Percentiles rank a stretch among this genome's conserved stretches.
phyloP scores from a whole-genome alignment of 2,113 vertebrate species.

The Anguilla rostrata region DNA sequence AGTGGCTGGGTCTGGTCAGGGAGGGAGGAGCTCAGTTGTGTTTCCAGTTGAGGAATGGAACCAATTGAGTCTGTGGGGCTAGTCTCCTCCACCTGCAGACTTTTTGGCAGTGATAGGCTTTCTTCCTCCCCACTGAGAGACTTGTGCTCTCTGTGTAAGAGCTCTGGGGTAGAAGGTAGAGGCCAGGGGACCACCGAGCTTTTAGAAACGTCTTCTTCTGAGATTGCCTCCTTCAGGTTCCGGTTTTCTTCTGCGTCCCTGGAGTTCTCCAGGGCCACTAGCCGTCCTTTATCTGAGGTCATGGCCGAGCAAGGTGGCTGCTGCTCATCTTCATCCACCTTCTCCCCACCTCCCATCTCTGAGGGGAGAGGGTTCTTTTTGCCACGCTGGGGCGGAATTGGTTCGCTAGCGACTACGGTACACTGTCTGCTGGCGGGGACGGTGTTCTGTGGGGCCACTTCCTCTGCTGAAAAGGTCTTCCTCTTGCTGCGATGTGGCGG shows the following conservation, averaged over 20 bases:
- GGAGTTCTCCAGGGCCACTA: conserved; percentile 24
- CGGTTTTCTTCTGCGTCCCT: not conserved
- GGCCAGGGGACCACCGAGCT: conserved; percentile 53
- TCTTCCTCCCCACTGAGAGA: conserved; percentile 65
- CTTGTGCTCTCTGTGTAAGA: conserved; percentile 37
- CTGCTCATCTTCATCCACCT: not conserved
- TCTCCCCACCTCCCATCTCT: conserved; percentile 19
- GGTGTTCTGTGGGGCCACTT: conserved; percentile 3
- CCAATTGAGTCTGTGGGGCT: conserved; percentile 36
- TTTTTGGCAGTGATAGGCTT: conserved; percentile 57
- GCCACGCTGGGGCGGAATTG: not conserved
- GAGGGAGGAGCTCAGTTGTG: conserved; percentile 51
- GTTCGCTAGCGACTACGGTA: not conserved
- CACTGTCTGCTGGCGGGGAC: too few species aligned
- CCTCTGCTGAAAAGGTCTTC: not conserved
- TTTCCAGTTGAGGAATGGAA: conserved; percentile 49
- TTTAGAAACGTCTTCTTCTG: conserved; percentile 23
- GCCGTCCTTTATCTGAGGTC: conserved; percentile 8
- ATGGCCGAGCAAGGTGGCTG: not conserved
- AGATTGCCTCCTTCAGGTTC: conserved; percentile 13
- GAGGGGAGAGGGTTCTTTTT: not conserved
- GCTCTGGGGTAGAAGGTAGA: conserved; percentile 33
- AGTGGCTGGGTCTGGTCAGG: conserved; percentile 47
- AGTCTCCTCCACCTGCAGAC: conserved; percentile 50
- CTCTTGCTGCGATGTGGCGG: conserved; percentile 19